Evolutionary conservation across 2,797 vertebrate genomes (phyloP), one percentile per base, ranked within the genome.

Genomic region (Pseudochirops cupreus): DNA sequence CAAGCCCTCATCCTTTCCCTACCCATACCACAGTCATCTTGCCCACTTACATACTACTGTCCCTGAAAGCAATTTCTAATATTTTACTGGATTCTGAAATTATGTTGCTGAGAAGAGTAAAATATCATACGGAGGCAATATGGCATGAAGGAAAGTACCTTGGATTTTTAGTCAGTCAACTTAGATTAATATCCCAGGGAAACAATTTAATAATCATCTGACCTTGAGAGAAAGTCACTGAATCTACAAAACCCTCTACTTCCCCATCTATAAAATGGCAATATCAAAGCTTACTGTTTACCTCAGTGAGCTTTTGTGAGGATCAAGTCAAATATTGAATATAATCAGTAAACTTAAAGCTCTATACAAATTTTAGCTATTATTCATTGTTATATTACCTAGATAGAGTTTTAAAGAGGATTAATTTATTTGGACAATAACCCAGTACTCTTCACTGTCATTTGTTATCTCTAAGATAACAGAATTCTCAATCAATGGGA

Each of bases 11-110:
- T 46, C 74, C 39, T 82, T 82, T 82, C 24, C 39, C 9, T 82
- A 39, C 18, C 46, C 13, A 24, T 9, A 82, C 39, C n/a, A 82
- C 24, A 82, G 24, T 82, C 39, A 46, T 82, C 74, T 46, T 24
- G 18, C 39, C 74, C 33, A 89, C 4, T 91, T 59, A 58, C 28
- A 92, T 94, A 46, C 87, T 29, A 56, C 91, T 46, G n/a, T 3
- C 6, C 7, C 31, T 94, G 24, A 90, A 96, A 95, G 95, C 95
- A 95, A 95, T 94, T 97, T 93, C 39, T 87, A 96, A 31, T 53
- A 92, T 95, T 90, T 95, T 33, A 39, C 28, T 90, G 13, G 0
- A 12, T 24, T 92, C 87, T 96, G 46, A 16, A 13, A 93, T 58
- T 67, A 55, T 46, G 29, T 95, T 96, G 0, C 91, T 93, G n/a